Base-by-base conservation (phyloP, 2,113 vertebrate genomes). In the Dasyornis broadbenti region DNA sequence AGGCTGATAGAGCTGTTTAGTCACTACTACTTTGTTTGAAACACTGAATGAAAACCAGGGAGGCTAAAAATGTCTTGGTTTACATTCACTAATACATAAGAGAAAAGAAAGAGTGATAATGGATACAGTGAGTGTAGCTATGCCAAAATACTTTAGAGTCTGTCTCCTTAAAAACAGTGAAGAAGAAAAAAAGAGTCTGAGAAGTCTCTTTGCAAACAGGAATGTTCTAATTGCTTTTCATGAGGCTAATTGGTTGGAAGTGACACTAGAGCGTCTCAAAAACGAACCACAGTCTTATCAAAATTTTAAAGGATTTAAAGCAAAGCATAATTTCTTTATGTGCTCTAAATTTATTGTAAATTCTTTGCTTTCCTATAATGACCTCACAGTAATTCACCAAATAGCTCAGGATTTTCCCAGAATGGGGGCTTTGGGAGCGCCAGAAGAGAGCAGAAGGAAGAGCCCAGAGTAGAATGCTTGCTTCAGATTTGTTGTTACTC, bases 11-110 rank as follows among this genome's bases (percentile, higher is more conserved):
- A 91, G 64, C 66, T 91, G 75, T 63, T 73, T 77, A 82, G 90
- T 92, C 93, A 96, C 89, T 83, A 96, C 72, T 35, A 81, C 82
- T 97, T 96, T 96, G 96, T 95, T 96, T 94, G 95, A 96, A 95
- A 90, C 94, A 85, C 69, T 92, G 80, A 97, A 95, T 92, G 94
- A 95, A 97, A 96, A 96, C 84, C 83, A 90, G 72, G 78, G 84
- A 90, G 92, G 86, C 33, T 85, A 92, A 79, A 95, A 90, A 66
- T 83, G 73, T 66, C 90, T 87, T 65, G 45, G 65, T 87, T 96
- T 96, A 92, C 83, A 82, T 66, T 95, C 65, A 94, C 27, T 69
- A 90, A 91, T 84, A 70, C 10, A n/a, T 53, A 94, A 64, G 64
- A 88, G 59, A 90, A 92, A 92, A 79, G 71, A 81, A 68, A 61